Percentiles rank a stretch among this genome's conserved stretches.
Evolutionary conservation across 2,888 invertebrate genomes (phyloP).

Genomic region (Euzophera pinguis): DNA sequence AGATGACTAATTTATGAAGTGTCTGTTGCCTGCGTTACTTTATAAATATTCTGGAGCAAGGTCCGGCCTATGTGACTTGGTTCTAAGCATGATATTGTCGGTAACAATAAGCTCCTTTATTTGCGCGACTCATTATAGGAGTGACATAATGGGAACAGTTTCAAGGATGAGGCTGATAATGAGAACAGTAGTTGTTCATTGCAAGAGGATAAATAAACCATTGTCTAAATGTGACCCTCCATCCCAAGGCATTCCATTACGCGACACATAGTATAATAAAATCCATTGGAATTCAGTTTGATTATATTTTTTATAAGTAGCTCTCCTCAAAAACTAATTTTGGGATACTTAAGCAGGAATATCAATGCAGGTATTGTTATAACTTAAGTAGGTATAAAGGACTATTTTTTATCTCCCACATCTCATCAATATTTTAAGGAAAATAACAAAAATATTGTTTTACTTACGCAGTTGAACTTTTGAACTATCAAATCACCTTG

Average conservation of each 20-base stretch:
- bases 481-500: no score
- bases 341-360: no score
- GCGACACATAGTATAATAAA: not conserved
- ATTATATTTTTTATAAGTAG: not conserved
- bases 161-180: constrained; percentile 26
- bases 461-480: no score
- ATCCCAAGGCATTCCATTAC: not conserved
- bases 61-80: not conserved
- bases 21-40: not conserved
- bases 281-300: not conserved
- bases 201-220: constrained; percentile 2
- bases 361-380: no score
- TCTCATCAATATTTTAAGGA: no score
- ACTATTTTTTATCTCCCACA: no score
- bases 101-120: constrained; percentile 33
- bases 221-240: constrained; percentile 7
- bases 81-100: constrained; percentile 31
- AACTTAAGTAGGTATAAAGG: no score
- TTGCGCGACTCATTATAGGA: constrained; percentile 25
- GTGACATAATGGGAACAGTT: constrained; percentile 28
- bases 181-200: constrained; percentile 16
- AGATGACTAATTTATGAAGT: not conserved
- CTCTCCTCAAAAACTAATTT: no score
- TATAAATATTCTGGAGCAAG: not conserved
- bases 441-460: no score